A percentile compares a stretch with the other conserved stretches of the same genome.
These are phyloP conservation scores for Thaleichthys pacificus DNA, from an alignment of 2,797 vertebrate genomes.

Conservation along the genomic window DNA sequence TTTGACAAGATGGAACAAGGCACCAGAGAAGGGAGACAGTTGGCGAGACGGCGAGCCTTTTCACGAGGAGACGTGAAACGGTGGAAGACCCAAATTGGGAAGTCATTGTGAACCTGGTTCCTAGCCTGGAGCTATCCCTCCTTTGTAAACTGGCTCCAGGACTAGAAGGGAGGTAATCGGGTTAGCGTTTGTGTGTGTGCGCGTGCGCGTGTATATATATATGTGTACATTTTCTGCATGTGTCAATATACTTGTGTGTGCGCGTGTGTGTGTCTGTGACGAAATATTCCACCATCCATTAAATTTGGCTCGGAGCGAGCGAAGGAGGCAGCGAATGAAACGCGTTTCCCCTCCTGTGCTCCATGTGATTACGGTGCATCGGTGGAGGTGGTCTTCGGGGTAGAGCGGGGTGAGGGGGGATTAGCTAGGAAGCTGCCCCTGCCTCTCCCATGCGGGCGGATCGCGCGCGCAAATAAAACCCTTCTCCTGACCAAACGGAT, in stretches of 20 bases:
- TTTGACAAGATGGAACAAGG: constrained; percentile 41
- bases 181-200: constrained; percentile 11
- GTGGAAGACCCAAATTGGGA: constrained; percentile 60
- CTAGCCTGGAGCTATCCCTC: constrained; percentile 48
- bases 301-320: constrained; percentile 45
- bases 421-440: no score
- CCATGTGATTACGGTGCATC: constrained; percentile 54
- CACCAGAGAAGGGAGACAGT: constrained; percentile 24
- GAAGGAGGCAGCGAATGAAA: constrained; percentile 54
- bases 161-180: constrained; percentile 52
- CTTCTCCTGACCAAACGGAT: no score
- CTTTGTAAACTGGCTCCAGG: constrained; percentile 57
- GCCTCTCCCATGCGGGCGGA: no score
- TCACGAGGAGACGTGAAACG: constrained; percentile 48
- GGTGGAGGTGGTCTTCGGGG: constrained; percentile 43
- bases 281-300: constrained; percentile 52
- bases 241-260: constrained; percentile 44
- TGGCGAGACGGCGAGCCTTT: constrained; percentile 33
- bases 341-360: constrained; percentile 54
- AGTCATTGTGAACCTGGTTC: constrained; percentile 58
- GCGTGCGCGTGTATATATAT: not conserved
- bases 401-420: not conserved
- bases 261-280: constrained; percentile 17
- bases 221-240: no score
- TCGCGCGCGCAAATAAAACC: no score